These are phyloP conservation scores for Synergus gifuensis DNA, from an alignment of 2,888 invertebrate species.

Conservation along the genomic window DNA sequence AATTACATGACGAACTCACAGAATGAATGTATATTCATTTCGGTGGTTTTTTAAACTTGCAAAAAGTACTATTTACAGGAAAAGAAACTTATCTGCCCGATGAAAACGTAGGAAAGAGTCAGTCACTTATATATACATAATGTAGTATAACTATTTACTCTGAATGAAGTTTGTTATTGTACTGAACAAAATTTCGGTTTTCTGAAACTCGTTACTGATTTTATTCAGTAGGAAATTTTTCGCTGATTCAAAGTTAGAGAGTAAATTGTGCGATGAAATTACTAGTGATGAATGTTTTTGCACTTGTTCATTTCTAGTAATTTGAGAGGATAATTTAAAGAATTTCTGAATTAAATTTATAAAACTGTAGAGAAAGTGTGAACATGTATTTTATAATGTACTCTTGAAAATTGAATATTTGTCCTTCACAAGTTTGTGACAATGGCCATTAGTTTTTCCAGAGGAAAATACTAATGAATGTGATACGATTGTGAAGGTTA, in stretches of 20 bases:
- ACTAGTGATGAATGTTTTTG: not conserved
- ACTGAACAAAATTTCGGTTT: not conserved
- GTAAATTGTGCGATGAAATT: not conserved
- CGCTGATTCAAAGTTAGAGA: not conserved
- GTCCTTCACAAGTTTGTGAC: conserved; percentile 2
- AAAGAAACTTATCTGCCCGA: no score
- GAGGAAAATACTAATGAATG: conserved; percentile 13
- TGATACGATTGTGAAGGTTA: not conserved
- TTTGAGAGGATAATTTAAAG: not conserved
- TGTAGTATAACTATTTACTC: not conserved
- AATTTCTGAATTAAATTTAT: not conserved
- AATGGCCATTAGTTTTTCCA: not conserved
- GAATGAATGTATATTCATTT: no score
- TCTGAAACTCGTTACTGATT: not conserved
- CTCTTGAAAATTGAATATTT: not conserved
- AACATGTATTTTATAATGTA: not conserved
- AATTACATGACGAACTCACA: not conserved
- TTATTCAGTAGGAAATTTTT: not conserved
- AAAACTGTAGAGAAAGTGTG: not conserved
- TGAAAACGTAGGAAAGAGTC: no score
- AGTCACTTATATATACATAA: not conserved
- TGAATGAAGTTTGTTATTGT: conserved; percentile 1
- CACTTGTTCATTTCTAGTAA: not conserved
- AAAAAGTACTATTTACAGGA: not conserved
- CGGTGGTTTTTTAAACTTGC: no score